A percentile compares a stretch with the other conserved stretches of the same genome.
Evolutionary conservation across 35 echinoderm and acorn worm species (phyloP).

Genomic region (Apostichopus californicus): DNA sequence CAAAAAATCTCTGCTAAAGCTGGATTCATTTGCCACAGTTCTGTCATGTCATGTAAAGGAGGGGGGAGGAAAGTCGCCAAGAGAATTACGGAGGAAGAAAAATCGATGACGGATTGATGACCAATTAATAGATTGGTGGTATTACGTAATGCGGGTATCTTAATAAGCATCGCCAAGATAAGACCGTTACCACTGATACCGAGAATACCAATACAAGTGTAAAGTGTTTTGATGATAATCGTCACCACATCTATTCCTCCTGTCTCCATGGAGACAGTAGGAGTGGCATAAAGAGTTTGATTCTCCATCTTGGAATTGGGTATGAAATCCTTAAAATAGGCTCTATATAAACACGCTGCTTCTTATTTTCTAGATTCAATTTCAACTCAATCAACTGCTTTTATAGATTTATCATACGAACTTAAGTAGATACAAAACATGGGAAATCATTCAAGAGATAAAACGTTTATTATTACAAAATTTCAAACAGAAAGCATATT

Average conservation of each 20-base stretch:
- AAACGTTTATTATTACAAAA: too few species aligned
- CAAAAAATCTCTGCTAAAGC: conserved; percentile 9
- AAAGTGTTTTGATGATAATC: conserved; percentile 16
- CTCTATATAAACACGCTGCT: too few species aligned
- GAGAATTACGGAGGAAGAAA: conserved; percentile 13
- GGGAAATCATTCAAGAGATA: too few species aligned
- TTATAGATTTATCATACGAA: too few species aligned
- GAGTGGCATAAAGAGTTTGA: neutral
- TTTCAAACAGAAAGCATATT: too few species aligned
- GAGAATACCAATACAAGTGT: conserved; percentile 6
- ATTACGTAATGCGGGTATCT: conserved; percentile 41
- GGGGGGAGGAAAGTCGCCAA: conserved; percentile 49
- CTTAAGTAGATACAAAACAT: too few species aligned
- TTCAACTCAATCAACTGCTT: too few species aligned
- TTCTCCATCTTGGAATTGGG: neutral
- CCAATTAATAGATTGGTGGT: conserved; percentile 53
- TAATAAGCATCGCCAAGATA: conserved; percentile 33
- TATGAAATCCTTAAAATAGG: too few species aligned
- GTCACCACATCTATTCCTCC: neutral
- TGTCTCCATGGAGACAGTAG: neutral
- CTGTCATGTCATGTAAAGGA: conserved; percentile 32
- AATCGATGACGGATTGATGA: conserved; percentile 50
- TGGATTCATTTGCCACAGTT: neutral
- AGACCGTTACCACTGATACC: conserved; percentile 45
- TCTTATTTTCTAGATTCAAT: too few species aligned